Base-by-base conservation (phyloP, 2,113 vertebrate genomes). In the Pholis gunnellus region DNA sequence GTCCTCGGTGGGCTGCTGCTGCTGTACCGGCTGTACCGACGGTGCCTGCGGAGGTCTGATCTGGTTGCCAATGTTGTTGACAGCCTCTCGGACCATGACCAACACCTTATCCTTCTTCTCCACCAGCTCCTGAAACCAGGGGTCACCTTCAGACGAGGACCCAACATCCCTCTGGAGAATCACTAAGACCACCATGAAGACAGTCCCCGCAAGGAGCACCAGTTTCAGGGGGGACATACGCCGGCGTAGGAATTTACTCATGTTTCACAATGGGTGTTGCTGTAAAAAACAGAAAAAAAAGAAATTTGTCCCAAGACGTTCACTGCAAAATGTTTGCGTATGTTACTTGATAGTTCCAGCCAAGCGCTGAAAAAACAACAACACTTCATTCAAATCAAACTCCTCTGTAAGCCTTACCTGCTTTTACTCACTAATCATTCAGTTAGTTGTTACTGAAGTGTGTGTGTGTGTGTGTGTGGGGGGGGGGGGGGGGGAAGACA, bases 31-130 rank as follows among this genome's bases (percentile, higher is more conserved):
- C n/a, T 31, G 31, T 31, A 31, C 4, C 31, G 31, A 31, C 7
- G 70, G 95, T 0, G 82, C 94, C 34, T 96, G 90, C 0, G 97
- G 97, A 1, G 97, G 96, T 1, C 94, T 38, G 25, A 99, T 99
- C 94, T 99, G 98, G 88, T 99, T 95, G 20, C 89, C 94, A 1
- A 99, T 92, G 91, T 99, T 99, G 91, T 98, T 95, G 59, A 98
- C 94, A 0, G 96, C 98, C 0, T 96, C 97, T 25, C 96, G 88
- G 87, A 99, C 97, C 82, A 99, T 94, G 20, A 93, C 95, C 4
- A 99, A 87, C 81, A 99, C 86, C 5, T 95, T 95, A 38, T 95
- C 97, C 89, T 95, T 96, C 84, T 93, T 95, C 50, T 87, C 91
- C 25, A 96, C 96, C 29, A 98, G 95, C 63, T 97, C 97, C 78